These are phyloP conservation scores for Coturnix japonica DNA, from an alignment of 2,113 vertebrate genomes.

Conservation along the genomic window DNA sequence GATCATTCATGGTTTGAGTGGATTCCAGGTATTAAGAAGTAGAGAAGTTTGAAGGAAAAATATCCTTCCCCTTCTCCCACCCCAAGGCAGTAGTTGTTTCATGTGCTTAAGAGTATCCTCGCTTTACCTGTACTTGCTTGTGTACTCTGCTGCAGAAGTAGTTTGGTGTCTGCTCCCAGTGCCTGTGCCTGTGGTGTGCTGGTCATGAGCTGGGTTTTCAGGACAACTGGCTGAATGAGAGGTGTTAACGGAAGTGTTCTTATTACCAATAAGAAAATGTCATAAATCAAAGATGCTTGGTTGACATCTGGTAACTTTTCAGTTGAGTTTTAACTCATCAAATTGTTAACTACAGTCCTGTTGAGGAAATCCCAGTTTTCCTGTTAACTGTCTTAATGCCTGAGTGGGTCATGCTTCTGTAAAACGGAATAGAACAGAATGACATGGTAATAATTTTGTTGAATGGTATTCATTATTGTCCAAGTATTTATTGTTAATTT, in stretches of 20 bases:
- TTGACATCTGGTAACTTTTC: background rate
- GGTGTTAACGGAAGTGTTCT: background rate
- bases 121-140: background rate
- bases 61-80: background rate
- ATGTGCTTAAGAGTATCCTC: background rate
- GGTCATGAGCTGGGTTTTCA: rapidly evolving
- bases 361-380: background rate
- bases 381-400: background rate
- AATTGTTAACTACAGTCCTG: background rate
- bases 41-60: background rate
- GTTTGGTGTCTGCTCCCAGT: background rate
- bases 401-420: background rate
- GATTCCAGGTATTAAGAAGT: background rate
- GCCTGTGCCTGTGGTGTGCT: rapidly evolving
- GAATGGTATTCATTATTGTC: background rate
- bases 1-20: background rate
- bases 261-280: background rate
- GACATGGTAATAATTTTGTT: background rate
- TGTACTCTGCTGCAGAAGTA: background rate
- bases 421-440: background rate
- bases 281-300: background rate
- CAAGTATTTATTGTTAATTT: background rate
- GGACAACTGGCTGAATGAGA: background rate
- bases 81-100: background rate
- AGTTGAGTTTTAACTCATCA: background rate